Base-by-base conservation (phyloP, 2,888 invertebrate species). In the Caenorhabditis sinica region DNA sequence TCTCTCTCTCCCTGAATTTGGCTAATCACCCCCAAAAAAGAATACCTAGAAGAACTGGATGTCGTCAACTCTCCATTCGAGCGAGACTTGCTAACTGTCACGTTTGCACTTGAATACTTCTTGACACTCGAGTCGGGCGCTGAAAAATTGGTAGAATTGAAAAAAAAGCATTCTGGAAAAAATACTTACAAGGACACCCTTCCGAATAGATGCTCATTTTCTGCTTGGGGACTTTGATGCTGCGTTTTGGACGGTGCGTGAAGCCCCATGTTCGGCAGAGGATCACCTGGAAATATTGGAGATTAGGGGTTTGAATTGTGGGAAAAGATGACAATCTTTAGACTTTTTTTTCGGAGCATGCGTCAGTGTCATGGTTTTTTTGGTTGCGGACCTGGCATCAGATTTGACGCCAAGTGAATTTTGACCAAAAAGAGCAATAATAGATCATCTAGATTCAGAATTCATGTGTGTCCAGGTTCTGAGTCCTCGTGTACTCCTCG, bases 221-320 rank as follows among this genome's bases (percentile, higher is more conserved):
- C 25, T 79, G 79, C 43, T 72, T 79, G 15, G 53, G 74, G 0
- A 68, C 60, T 25, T 68, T 66, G 15, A 74, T 33, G 45, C 81
- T 82, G 1, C 66, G 58, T 25, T 60, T 81, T 0, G 81, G 74
- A 6, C 74, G 61, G 20, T 23, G 3, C 1, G 75, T 65, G 53
- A 84, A 84, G 40, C 79, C 40, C 60, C 74, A 63, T 45, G 84
- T 82, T 68, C 86, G 56, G 73, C 86, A 83, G 40, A 86, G 25
- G 15, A 86, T 74, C 13, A 86, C 83, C 86, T 86, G 73, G 2
- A 85, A 80, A 36, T 43, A 15, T 56, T 23, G 9, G 28, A 28
- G 1, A 20, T 56, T 8, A n/a, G 28, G 15, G 25, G 8, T 28
- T 28, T 20, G 3, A 28, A 25, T n/a, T n/a, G n/a, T n/a, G n/a